phyloP scores from a whole-genome alignment of 2,113 vertebrate species.

The Mystacornis crossleyi region DNA sequence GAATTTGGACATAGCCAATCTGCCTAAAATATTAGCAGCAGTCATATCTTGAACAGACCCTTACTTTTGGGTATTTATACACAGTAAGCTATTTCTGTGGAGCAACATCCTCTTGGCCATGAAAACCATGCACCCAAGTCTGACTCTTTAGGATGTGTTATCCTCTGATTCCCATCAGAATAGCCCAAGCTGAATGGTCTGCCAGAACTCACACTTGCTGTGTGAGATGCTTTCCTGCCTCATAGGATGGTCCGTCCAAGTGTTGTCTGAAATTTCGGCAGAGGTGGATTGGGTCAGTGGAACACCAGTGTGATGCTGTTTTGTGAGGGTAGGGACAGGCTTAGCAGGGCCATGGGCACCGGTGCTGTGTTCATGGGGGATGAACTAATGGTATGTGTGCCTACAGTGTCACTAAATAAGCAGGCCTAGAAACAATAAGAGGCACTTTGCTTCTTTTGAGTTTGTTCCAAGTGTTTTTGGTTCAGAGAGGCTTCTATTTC shows the following conservation, averaged over 20 bases:
- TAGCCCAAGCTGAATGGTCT: fast-evolving
- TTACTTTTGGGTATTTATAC: background rate
- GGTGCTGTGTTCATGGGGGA: background rate
- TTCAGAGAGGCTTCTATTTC: background rate
- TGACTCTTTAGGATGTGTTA: background rate
- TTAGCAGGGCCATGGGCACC: background rate
- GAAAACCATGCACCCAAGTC: background rate
- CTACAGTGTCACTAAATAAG: background rate
- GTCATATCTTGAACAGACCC: background rate
- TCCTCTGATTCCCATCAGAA: background rate
- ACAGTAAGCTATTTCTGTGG: background rate
- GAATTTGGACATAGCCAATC: background rate
- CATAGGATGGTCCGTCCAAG: background rate
- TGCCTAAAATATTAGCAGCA: background rate
- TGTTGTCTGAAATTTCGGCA: background rate
- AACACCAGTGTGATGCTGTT: background rate
- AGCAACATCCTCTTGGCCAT: background rate
- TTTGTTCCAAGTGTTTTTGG: fast-evolving
- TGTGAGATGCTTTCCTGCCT: background rate
- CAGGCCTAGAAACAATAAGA: background rate
- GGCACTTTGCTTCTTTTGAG: background rate
- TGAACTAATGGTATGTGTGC: background rate
- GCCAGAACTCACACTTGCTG: background rate
- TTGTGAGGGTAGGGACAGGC: background rate
- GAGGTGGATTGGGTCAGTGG: background rate